These are phyloP conservation scores for Drosophila paulistorum DNA, from an alignment of 1,140 invertebrate species.

Conservation along the genomic window DNA sequence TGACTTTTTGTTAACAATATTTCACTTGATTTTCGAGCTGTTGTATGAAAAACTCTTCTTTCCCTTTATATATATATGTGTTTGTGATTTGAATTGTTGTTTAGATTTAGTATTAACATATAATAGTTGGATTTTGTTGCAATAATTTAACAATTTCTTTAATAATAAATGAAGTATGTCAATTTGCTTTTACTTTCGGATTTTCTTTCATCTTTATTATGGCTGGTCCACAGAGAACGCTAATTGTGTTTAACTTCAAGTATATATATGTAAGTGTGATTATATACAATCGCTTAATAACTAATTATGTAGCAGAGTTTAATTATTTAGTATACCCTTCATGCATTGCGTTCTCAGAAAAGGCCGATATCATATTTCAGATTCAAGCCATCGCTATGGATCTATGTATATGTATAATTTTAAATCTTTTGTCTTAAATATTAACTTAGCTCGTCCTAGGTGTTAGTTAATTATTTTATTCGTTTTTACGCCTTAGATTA, in stretches of 20 bases:
- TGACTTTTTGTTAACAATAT: conserved; percentile 7
- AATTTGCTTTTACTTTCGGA: conserved; percentile 1
- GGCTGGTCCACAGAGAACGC: conserved; percentile 25
- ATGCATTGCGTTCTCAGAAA: conserved; percentile 5
- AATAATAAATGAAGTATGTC: conserved; percentile 10
- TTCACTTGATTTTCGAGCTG: conserved; percentile 5
- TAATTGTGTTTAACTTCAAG: conserved; percentile 4
- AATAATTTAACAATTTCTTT: conserved; percentile 40
- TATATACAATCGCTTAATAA: conserved; percentile 42
- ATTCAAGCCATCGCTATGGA: background rate
- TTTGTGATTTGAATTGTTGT: background rate
- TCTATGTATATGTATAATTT: background rate
- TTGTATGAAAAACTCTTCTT: background rate
- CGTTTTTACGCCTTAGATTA: background rate
- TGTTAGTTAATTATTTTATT: conserved; percentile 4
- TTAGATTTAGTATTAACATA: conserved; percentile 5
- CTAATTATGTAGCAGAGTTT: conserved; percentile 5
- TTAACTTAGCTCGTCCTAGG: conserved; percentile 2
- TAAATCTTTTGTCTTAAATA: conserved; percentile 1
- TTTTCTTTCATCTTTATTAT: conserved; percentile 25
- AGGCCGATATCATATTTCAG: background rate
- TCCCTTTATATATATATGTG: background rate
- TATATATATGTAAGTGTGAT: conserved; percentile 11
- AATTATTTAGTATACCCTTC: background rate
- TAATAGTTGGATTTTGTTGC: conserved; percentile 3